Percentiles rank a stretch among this genome's conserved stretches.
phyloP scores from a whole-genome alignment of 2,888 invertebrate genomes.

The Ormyrus rosae region DNA sequence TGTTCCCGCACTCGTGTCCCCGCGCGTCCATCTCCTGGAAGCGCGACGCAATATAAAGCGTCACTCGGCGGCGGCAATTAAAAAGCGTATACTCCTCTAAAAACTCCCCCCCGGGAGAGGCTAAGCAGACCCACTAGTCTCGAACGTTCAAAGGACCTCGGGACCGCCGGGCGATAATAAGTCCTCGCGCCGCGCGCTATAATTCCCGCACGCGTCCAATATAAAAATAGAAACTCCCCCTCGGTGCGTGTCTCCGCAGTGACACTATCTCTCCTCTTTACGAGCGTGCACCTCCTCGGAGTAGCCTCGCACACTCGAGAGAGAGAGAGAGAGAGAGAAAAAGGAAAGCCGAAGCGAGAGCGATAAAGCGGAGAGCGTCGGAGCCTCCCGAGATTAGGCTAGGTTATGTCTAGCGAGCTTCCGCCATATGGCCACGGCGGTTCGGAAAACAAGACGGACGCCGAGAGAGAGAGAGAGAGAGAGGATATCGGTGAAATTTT shows the following conservation, averaged over 20 bases:
- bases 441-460: constrained; percentile 35
- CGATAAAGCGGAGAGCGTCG: constrained; percentile 45
- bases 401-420: constrained; percentile 51
- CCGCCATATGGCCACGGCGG: constrained; percentile 53
- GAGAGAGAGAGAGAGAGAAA: not conserved
- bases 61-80: too few species aligned
- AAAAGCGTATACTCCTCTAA: too few species aligned
- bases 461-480: not conserved
- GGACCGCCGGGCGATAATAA: not conserved
- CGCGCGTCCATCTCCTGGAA: too few species aligned
- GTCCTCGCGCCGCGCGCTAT: not conserved
- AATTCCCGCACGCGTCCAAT: not conserved
- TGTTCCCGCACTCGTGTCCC: too few species aligned
- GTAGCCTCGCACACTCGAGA: not conserved
- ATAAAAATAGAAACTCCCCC: constrained; percentile 43
- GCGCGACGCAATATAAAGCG: not conserved
- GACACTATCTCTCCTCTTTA: constrained; percentile 41
- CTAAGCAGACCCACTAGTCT: constrained; percentile 24
- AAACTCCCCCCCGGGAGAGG: not conserved
- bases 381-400: constrained; percentile 50
- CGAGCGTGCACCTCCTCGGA: constrained; percentile 2
- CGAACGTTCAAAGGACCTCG: not conserved
- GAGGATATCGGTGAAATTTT: constrained; percentile 43
- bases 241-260: constrained; percentile 9
- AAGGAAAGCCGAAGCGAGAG: constrained; percentile 11